A percentile compares a stretch with the other conserved stretches of the same genome.
These are phyloP conservation scores for Epinephelus moara DNA, from an alignment of 2,113 vertebrate genomes.

Conservation along the genomic window DNA sequence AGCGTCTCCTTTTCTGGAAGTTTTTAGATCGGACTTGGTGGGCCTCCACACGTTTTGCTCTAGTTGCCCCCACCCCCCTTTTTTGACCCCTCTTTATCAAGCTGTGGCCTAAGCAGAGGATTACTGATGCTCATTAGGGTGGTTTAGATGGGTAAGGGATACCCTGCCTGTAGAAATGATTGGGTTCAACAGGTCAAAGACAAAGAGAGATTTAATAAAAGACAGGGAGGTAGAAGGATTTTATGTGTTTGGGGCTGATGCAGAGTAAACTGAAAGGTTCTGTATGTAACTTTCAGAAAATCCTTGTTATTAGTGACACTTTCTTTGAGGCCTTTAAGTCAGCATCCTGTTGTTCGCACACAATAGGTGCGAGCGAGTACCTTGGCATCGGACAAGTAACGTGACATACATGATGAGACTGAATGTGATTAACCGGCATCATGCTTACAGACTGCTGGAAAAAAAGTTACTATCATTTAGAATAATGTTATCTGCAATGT, in stretches of 20 bases:
- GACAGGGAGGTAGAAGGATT: not conserved
- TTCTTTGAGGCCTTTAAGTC: no score
- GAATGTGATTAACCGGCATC: no score
- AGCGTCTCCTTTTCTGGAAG: constrained; percentile 82
- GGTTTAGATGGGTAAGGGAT: constrained; percentile 12
- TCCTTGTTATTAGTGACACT: no score
- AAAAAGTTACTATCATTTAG: no score
- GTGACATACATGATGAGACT: no score
- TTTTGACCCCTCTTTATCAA: constrained; percentile 1
- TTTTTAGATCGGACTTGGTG: constrained; percentile 56
- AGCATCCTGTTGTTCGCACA: no score
- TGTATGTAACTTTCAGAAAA: no score
- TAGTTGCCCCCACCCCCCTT: constrained; percentile 12
- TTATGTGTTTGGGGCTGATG: not conserved
- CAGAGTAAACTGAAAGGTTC: not conserved
- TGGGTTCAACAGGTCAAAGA: constrained; percentile 22
- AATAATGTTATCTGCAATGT: no score
- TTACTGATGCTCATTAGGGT: constrained; percentile 58
- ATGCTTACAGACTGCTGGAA: no score
- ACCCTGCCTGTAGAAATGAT: constrained; percentile 16
- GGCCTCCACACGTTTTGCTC: constrained; percentile 54
- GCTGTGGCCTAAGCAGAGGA: constrained; percentile 66
- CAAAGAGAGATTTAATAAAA: not conserved
- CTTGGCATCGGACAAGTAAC: no score
- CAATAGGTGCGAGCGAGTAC: no score